phyloP scores from a whole-genome alignment of 1,140 invertebrate genomes.

The Chrysomallon squamiferum region DNA sequence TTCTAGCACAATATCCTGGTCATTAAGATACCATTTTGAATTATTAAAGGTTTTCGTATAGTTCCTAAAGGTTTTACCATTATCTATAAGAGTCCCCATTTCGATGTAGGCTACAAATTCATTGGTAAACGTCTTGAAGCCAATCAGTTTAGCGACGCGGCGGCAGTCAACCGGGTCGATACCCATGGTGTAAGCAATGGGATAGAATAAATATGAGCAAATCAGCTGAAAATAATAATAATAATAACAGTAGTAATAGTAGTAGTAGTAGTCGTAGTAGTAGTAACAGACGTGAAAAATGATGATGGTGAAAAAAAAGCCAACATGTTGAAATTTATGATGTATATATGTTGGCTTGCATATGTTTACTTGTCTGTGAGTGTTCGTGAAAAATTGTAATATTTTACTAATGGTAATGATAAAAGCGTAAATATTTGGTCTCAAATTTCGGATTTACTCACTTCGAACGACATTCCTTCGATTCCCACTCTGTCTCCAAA shows the following conservation, averaged over 20 bases:
- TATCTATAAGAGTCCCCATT: constrained; percentile 42
- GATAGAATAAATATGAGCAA: constrained; percentile 60
- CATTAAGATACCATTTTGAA: constrained; percentile 3
- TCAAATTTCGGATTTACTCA: too few species aligned
- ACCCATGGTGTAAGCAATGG: constrained; percentile 59
- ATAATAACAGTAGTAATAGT: background rate
- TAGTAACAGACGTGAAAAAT: too few species aligned
- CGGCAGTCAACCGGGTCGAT: constrained; percentile 47
- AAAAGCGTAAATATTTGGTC: too few species aligned
- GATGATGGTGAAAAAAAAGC: background rate
- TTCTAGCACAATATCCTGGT: constrained; percentile 12
- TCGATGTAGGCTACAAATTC: constrained; percentile 61
- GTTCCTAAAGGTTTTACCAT: constrained; percentile 31
- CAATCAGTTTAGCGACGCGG: constrained; percentile 55
- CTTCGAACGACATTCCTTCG: constrained; percentile 45
- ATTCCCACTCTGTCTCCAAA: constrained; percentile 78
- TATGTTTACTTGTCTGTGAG: too few species aligned
- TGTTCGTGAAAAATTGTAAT: too few species aligned
- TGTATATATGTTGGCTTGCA: background rate
- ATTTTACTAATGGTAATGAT: too few species aligned
- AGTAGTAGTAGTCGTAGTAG: background rate
- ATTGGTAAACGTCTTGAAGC: constrained; percentile 59
- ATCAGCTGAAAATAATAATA: constrained; percentile 41
- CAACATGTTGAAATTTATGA: background rate
- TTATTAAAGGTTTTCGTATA: constrained; percentile 24